Conservation (phyloP, 2,797 vertebrate species). For the Lindbergichthys nudifrons region DNA sequence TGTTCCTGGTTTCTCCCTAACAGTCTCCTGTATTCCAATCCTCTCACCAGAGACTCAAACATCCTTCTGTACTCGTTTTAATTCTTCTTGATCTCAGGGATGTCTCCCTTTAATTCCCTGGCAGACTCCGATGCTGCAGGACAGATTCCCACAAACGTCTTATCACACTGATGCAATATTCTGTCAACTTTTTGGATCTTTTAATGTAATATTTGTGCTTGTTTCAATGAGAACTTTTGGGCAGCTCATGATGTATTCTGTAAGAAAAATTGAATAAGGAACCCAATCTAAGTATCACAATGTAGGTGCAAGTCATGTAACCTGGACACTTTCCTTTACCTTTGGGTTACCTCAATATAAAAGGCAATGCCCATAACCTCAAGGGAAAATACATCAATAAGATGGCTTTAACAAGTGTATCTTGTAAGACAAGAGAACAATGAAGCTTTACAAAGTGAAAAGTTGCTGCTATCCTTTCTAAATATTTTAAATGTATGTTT, state of each 20-base stretch:
- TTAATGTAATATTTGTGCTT: constrained; percentile 64
- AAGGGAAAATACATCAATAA: too few relatives aligned
- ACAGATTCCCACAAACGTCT: constrained; percentile 35
- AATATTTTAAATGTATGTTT: too few relatives aligned
- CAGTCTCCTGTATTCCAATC: constrained; percentile 38
- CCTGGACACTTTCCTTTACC: too few relatives aligned
- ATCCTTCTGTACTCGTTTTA: constrained; percentile 54
- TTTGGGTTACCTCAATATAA: too few relatives aligned
- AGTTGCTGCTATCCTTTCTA: too few relatives aligned
- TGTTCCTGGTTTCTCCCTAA: constrained; percentile 30
- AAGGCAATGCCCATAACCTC: too few relatives aligned
- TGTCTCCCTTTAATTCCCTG: constrained; percentile 55
- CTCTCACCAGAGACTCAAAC: constrained; percentile 49
- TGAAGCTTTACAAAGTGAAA: too few relatives aligned
- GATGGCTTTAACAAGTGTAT: too few relatives aligned
- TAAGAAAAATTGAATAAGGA: background rate
- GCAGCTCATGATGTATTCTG: constrained; percentile 14
- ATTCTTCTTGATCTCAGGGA: constrained; percentile 68
- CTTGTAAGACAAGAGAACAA: too few relatives aligned
- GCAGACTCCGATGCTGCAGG: constrained; percentile 57
- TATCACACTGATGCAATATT: constrained; percentile 41
- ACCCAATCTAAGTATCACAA: too few relatives aligned
- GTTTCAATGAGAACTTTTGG: constrained; percentile 39
- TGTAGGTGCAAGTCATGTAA: too few relatives aligned
- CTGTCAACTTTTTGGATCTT: constrained; percentile 54